Conservation (phyloP, 2,888 invertebrate species). For the Euclidia mi region DNA sequence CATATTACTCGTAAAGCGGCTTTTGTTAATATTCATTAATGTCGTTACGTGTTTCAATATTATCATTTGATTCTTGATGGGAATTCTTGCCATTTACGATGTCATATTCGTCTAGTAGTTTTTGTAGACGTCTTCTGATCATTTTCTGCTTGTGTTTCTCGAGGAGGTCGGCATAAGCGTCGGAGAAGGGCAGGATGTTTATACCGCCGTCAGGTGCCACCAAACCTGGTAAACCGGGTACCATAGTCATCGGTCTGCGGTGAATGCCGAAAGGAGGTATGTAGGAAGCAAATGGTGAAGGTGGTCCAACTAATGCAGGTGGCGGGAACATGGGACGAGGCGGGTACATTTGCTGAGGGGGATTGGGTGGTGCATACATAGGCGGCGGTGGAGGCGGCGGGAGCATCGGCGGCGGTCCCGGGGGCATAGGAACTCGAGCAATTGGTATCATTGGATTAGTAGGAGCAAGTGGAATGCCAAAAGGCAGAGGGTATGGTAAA, state of each 20-base stretch:
- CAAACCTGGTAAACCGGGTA: slow-evolving; percentile 77
- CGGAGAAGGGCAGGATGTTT: slow-evolving; percentile 82
- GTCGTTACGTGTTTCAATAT: background rate
- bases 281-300: slow-evolving; percentile 16
- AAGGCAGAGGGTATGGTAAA: slow-evolving; percentile 45
- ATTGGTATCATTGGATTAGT: slow-evolving; percentile 56
- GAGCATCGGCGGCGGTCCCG: no score
- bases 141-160: slow-evolving; percentile 75
- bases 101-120: slow-evolving; percentile 32
- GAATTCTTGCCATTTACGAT: background rate
- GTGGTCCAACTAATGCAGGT: background rate
- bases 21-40: background rate
- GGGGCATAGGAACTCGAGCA: slow-evolving; percentile 36
- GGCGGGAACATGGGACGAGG: slow-evolving; percentile 7
- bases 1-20: no score
- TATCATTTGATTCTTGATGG: background rate
- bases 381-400: slow-evolving; percentile 4
- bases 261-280: slow-evolving; percentile 14
- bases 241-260: slow-evolving; percentile 61
- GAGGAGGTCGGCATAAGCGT: slow-evolving; percentile 76
- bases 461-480: slow-evolving; percentile 57
- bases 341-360: background rate
- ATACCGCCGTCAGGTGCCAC: slow-evolving; percentile 77
- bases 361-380: no score
- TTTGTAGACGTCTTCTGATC: slow-evolving; percentile 66